Evolutionary conservation across 2,113 vertebrate species (phyloP), one percentile per base, ranked within the genome.

Genomic region (Amphiprion ocellaris): DNA sequence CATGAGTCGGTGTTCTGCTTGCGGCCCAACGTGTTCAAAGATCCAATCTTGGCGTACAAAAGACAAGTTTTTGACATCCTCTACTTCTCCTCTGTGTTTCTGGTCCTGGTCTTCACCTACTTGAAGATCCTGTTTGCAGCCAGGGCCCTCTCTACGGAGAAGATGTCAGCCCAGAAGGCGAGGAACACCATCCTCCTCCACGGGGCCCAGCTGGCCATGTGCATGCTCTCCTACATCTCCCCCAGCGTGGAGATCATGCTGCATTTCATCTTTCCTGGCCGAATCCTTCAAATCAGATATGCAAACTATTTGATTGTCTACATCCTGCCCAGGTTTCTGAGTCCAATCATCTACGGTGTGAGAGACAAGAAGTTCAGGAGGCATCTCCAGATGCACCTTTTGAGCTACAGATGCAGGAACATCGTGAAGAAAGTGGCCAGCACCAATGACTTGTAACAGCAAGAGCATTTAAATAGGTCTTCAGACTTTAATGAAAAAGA

Each of bases 111-210:
- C 21, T 92, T 83, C 88, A 95, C 93, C 11, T 94, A 95, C 0
- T n/a, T 95, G 54, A 84, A 72, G 62, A 70, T 95, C 67, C 8
- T 94, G 71, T 92, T 90, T 44, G 84, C 82, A 1, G 94, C 93
- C 5, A 64, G 62, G 26, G 90, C 87, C 0, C 53, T 89, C 15
- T 88, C 93, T 49, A 83, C 89, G 0, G 74, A 93, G 28, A 92
- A 54, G 58, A 39, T 16, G 0, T 93, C 79, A 0, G 90, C 92
- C 4, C 83, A 90, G 50, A 85, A 65, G 3, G 93, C 92, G 41
- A 89, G 90, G 49, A 95, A 91, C 77, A 95, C 94, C 81, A 94
- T 95, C 85, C 70, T 95, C 41, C 85, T 95, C 1, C 94, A 95
- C 33, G 94, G 93, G 0, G 83, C 39, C 1, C 94, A 95, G 90